A percentile compares a stretch with the other conserved stretches of the same genome.
Conservation (phyloP, 1,140 invertebrate species). For the Drosophila sucinea region DNA sequence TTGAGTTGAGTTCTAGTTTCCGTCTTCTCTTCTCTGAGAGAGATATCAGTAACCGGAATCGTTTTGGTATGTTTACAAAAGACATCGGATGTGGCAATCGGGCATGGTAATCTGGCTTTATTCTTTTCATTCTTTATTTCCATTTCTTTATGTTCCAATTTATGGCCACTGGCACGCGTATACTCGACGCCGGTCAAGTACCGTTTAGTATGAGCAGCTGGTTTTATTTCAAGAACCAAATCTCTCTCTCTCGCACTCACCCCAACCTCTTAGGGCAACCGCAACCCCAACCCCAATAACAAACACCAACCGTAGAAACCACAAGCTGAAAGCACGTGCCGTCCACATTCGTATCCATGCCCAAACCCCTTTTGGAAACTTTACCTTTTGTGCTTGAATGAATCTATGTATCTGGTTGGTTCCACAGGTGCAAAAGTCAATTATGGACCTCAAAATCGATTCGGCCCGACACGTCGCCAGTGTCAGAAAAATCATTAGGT, state of each 20-base stretch:
- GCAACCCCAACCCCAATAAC: constrained; percentile 10
- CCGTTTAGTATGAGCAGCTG: constrained; percentile 42
- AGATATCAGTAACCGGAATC: constrained; percentile 60
- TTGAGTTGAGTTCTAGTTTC: constrained; percentile 55
- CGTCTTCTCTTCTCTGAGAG: constrained; percentile 34
- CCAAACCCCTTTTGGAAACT: background rate
- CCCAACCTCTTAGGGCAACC: background rate
- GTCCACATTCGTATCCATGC: background rate
- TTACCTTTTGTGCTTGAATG: constrained; percentile 40
- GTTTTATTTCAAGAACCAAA: background rate
- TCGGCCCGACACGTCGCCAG: constrained; percentile 47
- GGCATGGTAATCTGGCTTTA: constrained; percentile 61
- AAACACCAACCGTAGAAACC: constrained; percentile 21
- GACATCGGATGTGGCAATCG: constrained; percentile 63
- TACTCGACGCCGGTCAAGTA: constrained; percentile 43
- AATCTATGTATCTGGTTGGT: background rate
- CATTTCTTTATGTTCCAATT: constrained; percentile 43
- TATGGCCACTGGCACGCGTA: constrained; percentile 55
- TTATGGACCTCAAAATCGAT: constrained; percentile 48
- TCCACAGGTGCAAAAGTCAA: constrained; percentile 56
- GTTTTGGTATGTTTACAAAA: constrained; percentile 37
- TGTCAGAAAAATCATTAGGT: constrained; percentile 48
- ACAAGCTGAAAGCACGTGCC: constrained; percentile 48
- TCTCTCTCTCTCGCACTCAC: background rate
- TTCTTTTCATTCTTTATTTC: constrained; percentile 50